Evolutionary conservation across 1,140 invertebrate genomes (phyloP), one percentile per base, ranked within the genome.

Genomic region (Drosophila parvula): DNA sequence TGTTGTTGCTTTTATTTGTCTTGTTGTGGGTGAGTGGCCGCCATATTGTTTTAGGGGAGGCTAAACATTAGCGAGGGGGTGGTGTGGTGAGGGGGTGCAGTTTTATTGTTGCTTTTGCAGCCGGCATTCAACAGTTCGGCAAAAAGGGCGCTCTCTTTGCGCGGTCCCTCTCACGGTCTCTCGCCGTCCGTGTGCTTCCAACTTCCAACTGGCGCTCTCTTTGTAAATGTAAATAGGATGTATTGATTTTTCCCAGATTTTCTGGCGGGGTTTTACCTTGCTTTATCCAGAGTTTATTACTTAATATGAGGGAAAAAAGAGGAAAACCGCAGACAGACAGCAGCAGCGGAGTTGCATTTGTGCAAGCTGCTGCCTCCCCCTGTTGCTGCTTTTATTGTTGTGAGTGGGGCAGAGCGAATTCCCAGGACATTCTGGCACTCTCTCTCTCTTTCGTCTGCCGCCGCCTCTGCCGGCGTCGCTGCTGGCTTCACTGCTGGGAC

Each of bases 61-160:
- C 61, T 73, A 77, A 69, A 47, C 58, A 60, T 48, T 40, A 58
- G 18, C 48, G 10, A 47, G 27, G 18, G 38, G 45, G 63, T 16
- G 36, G 38, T 14, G 38, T 32, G 36, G 18, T n/a, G 41, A 14
- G 50, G 65, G 56, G 34, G 38, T 63, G 65, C 47, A 68, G 45
- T 63, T 62, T 43, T 41, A 60, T 64, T 75, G 45, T 34, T 62
- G 70, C 44, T 69, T 69, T 70, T 69, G 48, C 64, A 56, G 68
- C 86, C 85, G 85, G 85, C 85, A 90, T 90, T 90, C 85, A 90
- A 90, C 85, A 90, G 85, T 90, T 90, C 85, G 86, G 85, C 82
- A 76, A 76, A 70, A 76, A 61, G 28, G 40, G 34, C 36, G 45
- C 51, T 68, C 58, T 44, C 41, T 34, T 64, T 41, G 38, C 62